Conservation (phyloP, 2,113 vertebrate species). For the Misgurnus anguillicaudatus region DNA sequence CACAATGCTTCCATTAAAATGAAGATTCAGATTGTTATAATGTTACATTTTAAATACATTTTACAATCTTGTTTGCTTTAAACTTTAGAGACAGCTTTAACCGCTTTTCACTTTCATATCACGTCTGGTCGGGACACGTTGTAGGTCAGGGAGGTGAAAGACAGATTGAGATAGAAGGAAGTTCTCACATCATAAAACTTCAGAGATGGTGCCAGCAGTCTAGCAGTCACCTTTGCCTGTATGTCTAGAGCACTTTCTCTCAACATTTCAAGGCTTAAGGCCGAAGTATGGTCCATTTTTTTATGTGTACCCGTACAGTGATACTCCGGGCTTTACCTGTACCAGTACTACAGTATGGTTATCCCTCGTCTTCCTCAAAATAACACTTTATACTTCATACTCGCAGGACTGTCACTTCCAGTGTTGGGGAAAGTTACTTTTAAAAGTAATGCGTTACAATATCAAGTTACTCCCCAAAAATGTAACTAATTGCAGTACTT, state of each 20-base stretch:
- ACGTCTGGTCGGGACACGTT: slow-evolving; percentile 24
- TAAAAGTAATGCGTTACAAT: too few relatives aligned
- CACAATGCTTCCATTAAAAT: slow-evolving; percentile 34
- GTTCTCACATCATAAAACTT: slow-evolving; percentile 11
- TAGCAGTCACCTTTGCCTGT: neutral
- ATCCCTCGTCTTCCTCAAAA: slow-evolving; percentile 42
- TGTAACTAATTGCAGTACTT: too few relatives aligned
- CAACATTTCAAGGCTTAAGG: slow-evolving; percentile 41
- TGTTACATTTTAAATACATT: too few relatives aligned
- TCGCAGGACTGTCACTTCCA: neutral
- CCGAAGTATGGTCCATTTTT: too few relatives aligned
- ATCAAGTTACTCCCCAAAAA: too few relatives aligned
- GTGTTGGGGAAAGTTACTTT: too few relatives aligned
- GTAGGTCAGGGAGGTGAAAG: slow-evolving; percentile 9
- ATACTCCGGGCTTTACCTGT: neutral
- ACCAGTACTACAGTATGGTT: slow-evolving; percentile 12
- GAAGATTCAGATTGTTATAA: neutral
- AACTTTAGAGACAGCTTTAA: neutral
- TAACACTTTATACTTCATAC: neutral
- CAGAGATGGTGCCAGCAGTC: slow-evolving; percentile 10
- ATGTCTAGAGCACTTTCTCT: neutral
- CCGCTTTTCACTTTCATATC: slow-evolving; percentile 1
- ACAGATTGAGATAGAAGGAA: slow-evolving; percentile 14
- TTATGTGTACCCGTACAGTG: too few relatives aligned
- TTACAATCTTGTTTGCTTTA: too few relatives aligned